Percentiles rank a stretch among this genome's conserved stretches.
phyloP scores from a whole-genome alignment of 2,113 vertebrate species.

The Mystacornis crossleyi region DNA sequence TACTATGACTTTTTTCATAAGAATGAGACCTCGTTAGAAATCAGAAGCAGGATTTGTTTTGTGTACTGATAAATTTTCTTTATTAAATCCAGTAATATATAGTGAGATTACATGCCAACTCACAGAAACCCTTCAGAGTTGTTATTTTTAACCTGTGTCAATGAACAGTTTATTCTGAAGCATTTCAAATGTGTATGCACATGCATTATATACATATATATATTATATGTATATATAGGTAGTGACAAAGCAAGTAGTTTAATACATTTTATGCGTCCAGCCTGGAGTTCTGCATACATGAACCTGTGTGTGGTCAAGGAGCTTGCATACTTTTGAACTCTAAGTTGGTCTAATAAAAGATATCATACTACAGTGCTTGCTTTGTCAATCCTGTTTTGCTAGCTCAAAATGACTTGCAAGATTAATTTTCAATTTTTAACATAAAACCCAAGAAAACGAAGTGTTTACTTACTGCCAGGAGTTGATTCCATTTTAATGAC shows the following conservation, averaged over 20 bases:
- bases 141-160: constrained; percentile 34
- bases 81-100: neutral
- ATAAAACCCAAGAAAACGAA: constrained; percentile 55
- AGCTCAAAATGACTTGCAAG: constrained; percentile 46
- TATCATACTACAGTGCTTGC: constrained; percentile 59
- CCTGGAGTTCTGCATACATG: constrained; percentile 8
- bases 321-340: constrained; percentile 61
- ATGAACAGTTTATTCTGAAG: constrained; percentile 20
- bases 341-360: constrained; percentile 67
- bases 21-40: neutral
- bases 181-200: neutral
- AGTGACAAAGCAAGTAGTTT: constrained; percentile 48
- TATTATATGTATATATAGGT: neutral
- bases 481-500: constrained; percentile 56
- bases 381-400: constrained; percentile 65
- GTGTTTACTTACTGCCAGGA: constrained; percentile 48
- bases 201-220: neutral
- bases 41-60: constrained; percentile 1
- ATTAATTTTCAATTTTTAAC: constrained; percentile 70
- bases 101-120: neutral
- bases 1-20: neutral
- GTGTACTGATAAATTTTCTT: neutral
- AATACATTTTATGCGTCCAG: constrained; percentile 19
- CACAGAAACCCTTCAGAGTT: constrained; percentile 21
- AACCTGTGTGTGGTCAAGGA: constrained; percentile 48